Percentiles rank a stretch among this genome's conserved stretches.
Evolutionary conservation across 2,888 invertebrate species (phyloP).

Genomic region (Meghimatium bilineatum): DNA sequence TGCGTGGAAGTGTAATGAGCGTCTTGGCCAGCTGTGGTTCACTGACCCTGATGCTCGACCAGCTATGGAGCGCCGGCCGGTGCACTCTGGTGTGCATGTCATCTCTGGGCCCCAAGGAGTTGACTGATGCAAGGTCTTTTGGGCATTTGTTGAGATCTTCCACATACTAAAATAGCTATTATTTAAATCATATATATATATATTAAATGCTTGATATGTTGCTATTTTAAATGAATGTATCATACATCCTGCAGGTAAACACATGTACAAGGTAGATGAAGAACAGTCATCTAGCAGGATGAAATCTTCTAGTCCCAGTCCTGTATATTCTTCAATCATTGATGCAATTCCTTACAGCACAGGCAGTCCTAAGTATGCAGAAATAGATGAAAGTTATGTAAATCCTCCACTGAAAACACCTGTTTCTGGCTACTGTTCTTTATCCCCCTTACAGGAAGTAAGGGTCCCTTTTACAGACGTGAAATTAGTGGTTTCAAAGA

Average conservation of each 20-base stretch:
- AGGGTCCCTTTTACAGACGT: background rate
- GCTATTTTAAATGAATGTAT: background rate
- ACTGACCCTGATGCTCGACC: too few relatives aligned
- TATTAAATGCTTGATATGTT: background rate
- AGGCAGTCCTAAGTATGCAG: conserved; percentile 39
- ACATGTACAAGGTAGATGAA: background rate
- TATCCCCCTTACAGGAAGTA: background rate
- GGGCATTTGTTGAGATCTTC: too few relatives aligned
- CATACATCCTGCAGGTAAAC: background rate
- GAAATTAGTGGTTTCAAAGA: conserved; percentile 14
- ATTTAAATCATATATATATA: background rate
- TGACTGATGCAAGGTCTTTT: too few relatives aligned
- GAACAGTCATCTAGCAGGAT: background rate
- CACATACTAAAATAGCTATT: too few relatives aligned
- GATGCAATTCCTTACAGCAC: conserved; percentile 40
- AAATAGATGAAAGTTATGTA: conserved; percentile 18
- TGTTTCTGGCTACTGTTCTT: conserved; percentile 25
- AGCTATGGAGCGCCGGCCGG: too few relatives aligned
- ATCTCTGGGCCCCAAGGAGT: too few relatives aligned
- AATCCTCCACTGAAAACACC: background rate
- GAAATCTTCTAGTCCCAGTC: conserved; percentile 31
- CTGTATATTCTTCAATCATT: conserved; percentile 28
- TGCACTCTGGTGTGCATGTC: too few relatives aligned
- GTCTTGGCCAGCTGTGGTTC: too few relatives aligned
- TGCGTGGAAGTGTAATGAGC: too few relatives aligned